Evolutionary conservation across 92 coral and sea anemone species (phyloP).

Genomic region (Epizoanthus stellaris): DNA sequence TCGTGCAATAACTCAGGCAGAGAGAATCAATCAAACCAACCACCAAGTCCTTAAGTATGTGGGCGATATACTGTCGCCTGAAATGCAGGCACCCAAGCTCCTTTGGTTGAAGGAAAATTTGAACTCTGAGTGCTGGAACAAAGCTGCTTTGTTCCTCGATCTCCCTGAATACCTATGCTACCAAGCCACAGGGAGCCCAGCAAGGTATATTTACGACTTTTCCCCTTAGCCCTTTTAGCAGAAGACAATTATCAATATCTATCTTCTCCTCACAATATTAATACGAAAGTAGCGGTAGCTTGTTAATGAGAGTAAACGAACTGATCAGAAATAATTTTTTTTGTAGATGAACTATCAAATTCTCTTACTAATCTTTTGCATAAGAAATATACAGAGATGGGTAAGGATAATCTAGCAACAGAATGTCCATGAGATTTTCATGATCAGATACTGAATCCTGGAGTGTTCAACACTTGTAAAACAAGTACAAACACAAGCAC

Average conservation of each 20-base stretch:
- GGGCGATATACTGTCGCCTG: constrained; percentile 92
- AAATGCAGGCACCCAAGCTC: constrained; percentile 94
- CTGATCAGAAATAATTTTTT: background rate
- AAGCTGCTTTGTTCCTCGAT: constrained; percentile 76
- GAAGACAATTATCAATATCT: background rate
- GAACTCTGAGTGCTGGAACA: constrained; percentile 67
- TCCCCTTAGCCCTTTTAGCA: too few relatives aligned
- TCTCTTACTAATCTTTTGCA: too few relatives aligned
- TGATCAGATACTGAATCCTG: too few relatives aligned
- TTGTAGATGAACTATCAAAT: background rate
- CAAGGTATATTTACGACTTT: constrained; percentile 60
- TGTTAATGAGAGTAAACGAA: background rate
- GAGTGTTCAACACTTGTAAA: too few relatives aligned
- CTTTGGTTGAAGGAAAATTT: constrained; percentile 90
- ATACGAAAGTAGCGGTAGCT: too few relatives aligned
- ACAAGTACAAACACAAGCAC: too few relatives aligned
- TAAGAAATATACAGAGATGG: too few relatives aligned
- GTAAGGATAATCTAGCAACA: too few relatives aligned
- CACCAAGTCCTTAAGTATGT: constrained; percentile 90
- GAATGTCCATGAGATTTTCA: too few relatives aligned
- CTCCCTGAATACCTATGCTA: constrained; percentile 90
- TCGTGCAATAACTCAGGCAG: constrained; percentile 86
- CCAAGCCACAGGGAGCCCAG: constrained; percentile 74
- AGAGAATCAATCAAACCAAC: constrained; percentile 64
- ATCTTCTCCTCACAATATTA: too few relatives aligned